Evolutionary conservation across 1,140 invertebrate genomes (phyloP), one percentile per base, ranked within the genome.

Genomic region (Plectus sambesii): DNA sequence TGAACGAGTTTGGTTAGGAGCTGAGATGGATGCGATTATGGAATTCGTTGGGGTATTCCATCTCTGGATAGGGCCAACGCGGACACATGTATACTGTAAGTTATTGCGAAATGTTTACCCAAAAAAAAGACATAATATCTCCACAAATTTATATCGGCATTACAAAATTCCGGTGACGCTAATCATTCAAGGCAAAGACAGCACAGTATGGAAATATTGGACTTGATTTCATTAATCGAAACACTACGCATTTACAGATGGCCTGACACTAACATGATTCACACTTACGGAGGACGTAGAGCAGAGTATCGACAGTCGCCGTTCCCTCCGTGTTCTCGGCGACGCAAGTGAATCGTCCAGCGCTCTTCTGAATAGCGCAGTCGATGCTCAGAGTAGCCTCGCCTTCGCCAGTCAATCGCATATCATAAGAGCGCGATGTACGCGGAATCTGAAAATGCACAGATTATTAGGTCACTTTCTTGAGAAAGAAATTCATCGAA

Each of bases 301-400:
- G 20, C 38, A 51, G 46, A 1, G 49, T 53, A 20, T 59, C 52
- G 22, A 40, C 30, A 24, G 47, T 35, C 4, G 46, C 53, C 3
- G 23, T 40, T 41, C 56, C 58, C 35, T 46, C 15, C n/a, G 27
- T 17, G 42, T 60, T 60, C 42, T 55, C 51, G 37, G 57, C 56
- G 36, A 53, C 43, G 39, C 51, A 59, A 24, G 48, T 59, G 38
- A 59, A 60, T 17, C 44, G 47, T 35, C 57, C 58, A 29, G 56
- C 41, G 38, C 55, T 55, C 44, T 55, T 60, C 9, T 29, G 37
- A 17, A 59, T 57, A 22, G 47, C 56, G 33, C 58, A 59, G 23
- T 59, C 58, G 9, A 51, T 49, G 15, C 44, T 36, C 2, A 60
- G 37, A 29, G 57, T 47, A 40, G 40, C 44, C 27, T 60, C 56